Base-by-base conservation (phyloP, 2,113 vertebrate species). In the Cyprinus carpio region DNA sequence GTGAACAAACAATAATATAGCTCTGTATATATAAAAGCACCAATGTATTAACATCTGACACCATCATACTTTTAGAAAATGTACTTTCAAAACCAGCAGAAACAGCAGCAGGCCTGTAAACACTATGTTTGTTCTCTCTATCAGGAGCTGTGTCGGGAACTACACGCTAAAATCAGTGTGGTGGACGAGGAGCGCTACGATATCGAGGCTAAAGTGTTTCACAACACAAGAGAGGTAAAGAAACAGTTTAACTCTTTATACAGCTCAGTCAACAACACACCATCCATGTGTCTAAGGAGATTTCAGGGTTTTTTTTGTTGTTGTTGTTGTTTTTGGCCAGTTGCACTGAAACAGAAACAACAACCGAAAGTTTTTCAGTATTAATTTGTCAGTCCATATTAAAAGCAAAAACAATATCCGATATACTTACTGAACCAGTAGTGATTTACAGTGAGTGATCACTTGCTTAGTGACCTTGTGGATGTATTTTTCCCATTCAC, bases 151-250 rank as follows among this genome's bases (percentile, higher is more conserved):
- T 97, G 96, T 87, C 92, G 93, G 87, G 96, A 98, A 89, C 91
- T 99, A 43, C 95, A 97, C 0, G 93, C 95, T 88, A 97, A 97
- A 89, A 95, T 98, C 3, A 95, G 97, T 11, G 91, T 95, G 13
- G 97, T 97, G 93, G 98, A 99, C 3, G 98, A 99, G 82, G 98
- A 99, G 91, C 93, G 98, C 69, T 99, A 99, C 0, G 96, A 99
- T 82, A 97, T 98, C 0, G 97, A 99, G 91, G 97, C 97, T 0
- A 99, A 99, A 88, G 98, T 98, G 81, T 91, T 93, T 75, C 98
- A 97, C 87, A 98, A 98, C 91, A 96, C 92, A 23, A 91, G 96
- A 84, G 96, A 97, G 94, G 96, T 96, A 76, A 23, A 58, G 64
- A 8, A n/a, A 49, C 27, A 5, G n/a, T 49, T 64, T 8, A 27